Evolutionary conservation across 2,888 invertebrate genomes (phyloP).

Genomic region (Parnassius glacialis): DNA sequence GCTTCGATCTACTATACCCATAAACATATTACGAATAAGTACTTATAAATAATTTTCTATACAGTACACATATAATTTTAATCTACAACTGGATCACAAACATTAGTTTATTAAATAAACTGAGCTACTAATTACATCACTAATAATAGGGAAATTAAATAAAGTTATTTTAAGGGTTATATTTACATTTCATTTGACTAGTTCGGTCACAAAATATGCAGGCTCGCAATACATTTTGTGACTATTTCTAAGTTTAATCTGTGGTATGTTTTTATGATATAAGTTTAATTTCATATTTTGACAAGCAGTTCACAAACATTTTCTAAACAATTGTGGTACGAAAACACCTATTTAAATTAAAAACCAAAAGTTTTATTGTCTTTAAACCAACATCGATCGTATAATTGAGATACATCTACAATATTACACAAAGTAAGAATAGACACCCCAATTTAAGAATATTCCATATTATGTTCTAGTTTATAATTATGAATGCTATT

Average conservation of each 20-base stretch:
- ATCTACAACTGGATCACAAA: neutral
- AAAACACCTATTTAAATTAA: neutral
- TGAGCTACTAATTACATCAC: neutral
- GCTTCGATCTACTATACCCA: conserved; percentile 7
- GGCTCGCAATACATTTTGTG: neutral
- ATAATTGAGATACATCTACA: conserved; percentile 2
- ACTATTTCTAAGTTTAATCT: no score
- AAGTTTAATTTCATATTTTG: neutral
- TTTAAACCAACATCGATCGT: conserved; percentile 10
- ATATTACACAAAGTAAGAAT: conserved; percentile 11
- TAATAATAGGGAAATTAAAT: neutral
- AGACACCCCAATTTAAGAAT: conserved; percentile 14
- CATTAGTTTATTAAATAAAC: neutral
- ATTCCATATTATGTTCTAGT: conserved; percentile 1
- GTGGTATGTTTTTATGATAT: neutral
- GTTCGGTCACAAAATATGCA: neutral
- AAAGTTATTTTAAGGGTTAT: neutral
- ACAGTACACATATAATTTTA: conserved; percentile 14
- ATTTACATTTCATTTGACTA: neutral
- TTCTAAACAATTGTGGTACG: no score
- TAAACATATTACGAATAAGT: conserved; percentile 12
- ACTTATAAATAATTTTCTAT: conserved; percentile 17
- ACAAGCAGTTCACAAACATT: no score
- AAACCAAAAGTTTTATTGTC: conserved; percentile 12
- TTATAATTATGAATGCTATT: conserved; percentile 15